These are phyloP conservation scores for Andrena haemorrhoa DNA, from an alignment of 2,888 invertebrate species.

Conservation along the genomic window DNA sequence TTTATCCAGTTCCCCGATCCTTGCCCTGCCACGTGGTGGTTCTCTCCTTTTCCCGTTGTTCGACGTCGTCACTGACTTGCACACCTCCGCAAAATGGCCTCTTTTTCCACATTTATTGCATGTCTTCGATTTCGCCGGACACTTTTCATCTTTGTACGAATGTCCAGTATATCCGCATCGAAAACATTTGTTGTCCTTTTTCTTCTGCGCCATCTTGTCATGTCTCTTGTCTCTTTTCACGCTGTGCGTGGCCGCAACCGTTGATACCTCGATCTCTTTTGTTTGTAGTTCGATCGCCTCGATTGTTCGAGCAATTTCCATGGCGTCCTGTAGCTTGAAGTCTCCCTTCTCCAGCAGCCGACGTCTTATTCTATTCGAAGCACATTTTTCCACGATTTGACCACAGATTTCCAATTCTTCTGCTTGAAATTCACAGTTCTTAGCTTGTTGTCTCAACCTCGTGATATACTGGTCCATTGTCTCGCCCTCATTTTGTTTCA, in stretches of 20 bases:
- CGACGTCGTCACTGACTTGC: slow-evolving; percentile 37
- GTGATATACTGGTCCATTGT: slow-evolving; percentile 36
- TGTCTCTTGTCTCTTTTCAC: too few species aligned
- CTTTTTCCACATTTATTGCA: slow-evolving; percentile 64
- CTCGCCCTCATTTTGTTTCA: slow-evolving; percentile 41
- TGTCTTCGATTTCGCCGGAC: slow-evolving; percentile 67
- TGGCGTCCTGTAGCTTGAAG: too few species aligned
- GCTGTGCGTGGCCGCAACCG: too few species aligned
- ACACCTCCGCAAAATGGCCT: slow-evolving; percentile 68
- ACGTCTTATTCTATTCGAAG: slow-evolving; percentile 30
- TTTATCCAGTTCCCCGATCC: background rate
- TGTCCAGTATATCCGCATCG: slow-evolving; percentile 60
- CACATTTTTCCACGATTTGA: slow-evolving; percentile 58
- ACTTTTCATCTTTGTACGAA: slow-evolving; percentile 50
- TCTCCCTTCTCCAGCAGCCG: too few species aligned
- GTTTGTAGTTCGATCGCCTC: too few species aligned
- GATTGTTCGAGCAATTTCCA: too few species aligned
- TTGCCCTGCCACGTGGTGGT: background rate
- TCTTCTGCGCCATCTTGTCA: slow-evolving; percentile 43
- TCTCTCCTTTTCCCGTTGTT: background rate
- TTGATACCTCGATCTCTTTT: too few species aligned
- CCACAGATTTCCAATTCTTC: slow-evolving; percentile 49
- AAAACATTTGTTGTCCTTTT: slow-evolving; percentile 40
- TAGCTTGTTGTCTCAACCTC: slow-evolving; percentile 50
- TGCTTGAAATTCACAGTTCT: slow-evolving; percentile 40